These are phyloP conservation scores for Pyralis farinalis DNA, from an alignment of 2,888 invertebrate species.

Conservation along the genomic window DNA sequence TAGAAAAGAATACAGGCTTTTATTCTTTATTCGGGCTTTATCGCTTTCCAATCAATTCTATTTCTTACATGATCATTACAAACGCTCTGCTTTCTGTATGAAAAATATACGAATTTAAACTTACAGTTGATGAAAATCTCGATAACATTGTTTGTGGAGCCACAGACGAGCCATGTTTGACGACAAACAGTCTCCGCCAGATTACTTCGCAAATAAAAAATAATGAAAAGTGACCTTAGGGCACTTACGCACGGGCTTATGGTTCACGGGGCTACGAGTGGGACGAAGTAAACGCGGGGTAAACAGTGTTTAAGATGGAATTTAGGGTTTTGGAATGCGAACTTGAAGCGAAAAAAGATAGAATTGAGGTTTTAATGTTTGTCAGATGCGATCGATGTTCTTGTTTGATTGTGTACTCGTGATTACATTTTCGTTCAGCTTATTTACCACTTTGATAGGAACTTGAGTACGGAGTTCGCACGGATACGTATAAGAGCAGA, in stretches of 20 bases:
- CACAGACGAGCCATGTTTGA: constrained; percentile 4
- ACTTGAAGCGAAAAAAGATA: no score
- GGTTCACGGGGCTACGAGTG: background rate
- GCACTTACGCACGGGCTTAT: background rate
- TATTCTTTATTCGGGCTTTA: no score
- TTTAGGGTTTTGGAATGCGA: background rate
- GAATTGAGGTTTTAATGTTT: constrained; percentile 9
- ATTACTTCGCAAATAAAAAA: constrained; percentile 10
- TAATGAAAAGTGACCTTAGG: constrained; percentile 8
- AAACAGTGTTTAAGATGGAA: background rate
- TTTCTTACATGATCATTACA: no score
- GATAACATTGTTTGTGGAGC: constrained; percentile 4
- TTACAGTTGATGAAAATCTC: constrained; percentile 4
- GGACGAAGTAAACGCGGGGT: background rate
- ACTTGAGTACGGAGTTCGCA: no score
- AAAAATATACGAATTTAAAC: background rate
- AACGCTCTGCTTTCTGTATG: no score
- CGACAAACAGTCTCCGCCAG: background rate
- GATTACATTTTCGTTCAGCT: no score
- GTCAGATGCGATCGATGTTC: no score
- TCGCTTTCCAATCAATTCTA: no score
- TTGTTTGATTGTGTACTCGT: no score
- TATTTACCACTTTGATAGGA: no score
- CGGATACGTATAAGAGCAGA: no score
- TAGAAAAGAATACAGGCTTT: no score